Percentiles rank a stretch among this genome's conserved stretches.
These are phyloP conservation scores for Oreochromis spilurus DNA, from an alignment of 2,113 vertebrate genomes.

Conservation along the genomic window DNA sequence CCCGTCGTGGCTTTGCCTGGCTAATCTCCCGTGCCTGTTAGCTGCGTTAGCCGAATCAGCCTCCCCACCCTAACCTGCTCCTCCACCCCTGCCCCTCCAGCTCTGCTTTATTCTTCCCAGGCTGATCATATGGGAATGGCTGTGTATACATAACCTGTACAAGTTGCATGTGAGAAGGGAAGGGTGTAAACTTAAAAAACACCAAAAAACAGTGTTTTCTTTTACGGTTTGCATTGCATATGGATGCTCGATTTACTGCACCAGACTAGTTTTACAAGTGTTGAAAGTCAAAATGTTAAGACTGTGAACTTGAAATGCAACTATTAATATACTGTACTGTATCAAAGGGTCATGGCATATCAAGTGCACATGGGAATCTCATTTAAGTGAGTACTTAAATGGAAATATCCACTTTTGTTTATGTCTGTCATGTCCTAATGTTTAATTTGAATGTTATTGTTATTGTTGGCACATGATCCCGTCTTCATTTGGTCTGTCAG, in stretches of 20 bases:
- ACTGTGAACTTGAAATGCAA: neutral
- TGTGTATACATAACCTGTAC: neutral
- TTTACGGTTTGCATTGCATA: constrained; percentile 22
- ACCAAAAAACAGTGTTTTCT: neutral
- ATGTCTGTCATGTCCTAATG: constrained; percentile 58
- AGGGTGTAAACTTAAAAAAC: neutral
- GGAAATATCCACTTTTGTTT: constrained; percentile 71
- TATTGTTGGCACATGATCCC: constrained; percentile 30
- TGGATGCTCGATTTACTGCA: neutral
- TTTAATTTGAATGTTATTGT: constrained; percentile 39
- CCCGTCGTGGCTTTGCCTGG: constrained; percentile 43
- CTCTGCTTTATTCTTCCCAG: constrained; percentile 27
- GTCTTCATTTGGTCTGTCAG: constrained; percentile 46
- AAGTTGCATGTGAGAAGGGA: constrained; percentile 30
- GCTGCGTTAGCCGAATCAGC: neutral
- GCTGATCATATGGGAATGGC: constrained; percentile 41
- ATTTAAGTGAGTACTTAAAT: constrained; percentile 84
- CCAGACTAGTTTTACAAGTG: neutral
- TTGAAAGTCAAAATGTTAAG: constrained; percentile 7
- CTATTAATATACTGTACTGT: constrained; percentile 31
- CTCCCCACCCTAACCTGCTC: neutral
- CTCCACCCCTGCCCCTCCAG: constrained; percentile 2
- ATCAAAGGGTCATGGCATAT: constrained; percentile 61
- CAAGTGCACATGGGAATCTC: constrained; percentile 76
- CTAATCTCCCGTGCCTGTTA: constrained; percentile 14